These are phyloP conservation scores for Aradophagus sp. DNA, from an alignment of 1,140 invertebrate species.

Conservation along the genomic window DNA sequence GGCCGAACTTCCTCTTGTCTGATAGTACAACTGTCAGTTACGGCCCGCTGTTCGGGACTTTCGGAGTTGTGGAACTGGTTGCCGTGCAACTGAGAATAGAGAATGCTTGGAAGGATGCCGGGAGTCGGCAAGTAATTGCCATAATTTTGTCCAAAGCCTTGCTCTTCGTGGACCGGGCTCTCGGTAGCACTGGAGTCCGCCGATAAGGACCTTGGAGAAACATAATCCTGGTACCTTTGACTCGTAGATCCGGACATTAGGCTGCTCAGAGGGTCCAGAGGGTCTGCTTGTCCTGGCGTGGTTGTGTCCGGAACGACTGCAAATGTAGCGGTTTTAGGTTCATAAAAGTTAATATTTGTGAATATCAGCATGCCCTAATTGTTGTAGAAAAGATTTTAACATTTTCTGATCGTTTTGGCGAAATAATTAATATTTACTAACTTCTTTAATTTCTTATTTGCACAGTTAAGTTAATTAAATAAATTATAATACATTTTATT, in stretches of 20 bases:
- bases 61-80: constrained; percentile 84
- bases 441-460: too few relatives aligned
- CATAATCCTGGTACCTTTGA: constrained; percentile 73
- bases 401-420: too few relatives aligned
- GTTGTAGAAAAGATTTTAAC: too few relatives aligned
- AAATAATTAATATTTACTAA: too few relatives aligned
- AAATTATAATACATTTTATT: too few relatives aligned
- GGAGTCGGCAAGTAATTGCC: constrained; percentile 80
- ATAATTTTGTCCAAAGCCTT: constrained; percentile 78
- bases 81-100: constrained; percentile 89
- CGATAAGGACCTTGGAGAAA: constrained; percentile 81
- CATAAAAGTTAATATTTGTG: too few relatives aligned
- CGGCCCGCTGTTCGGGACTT: constrained; percentile 66
- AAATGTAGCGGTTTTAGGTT: too few relatives aligned
- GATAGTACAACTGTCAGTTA: constrained; percentile 70
- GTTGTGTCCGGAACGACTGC: constrained; percentile 80
- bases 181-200: constrained; percentile 88
- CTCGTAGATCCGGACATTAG: constrained; percentile 74
- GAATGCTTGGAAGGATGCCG: constrained; percentile 83
- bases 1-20: constrained; percentile 73
- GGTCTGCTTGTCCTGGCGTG: constrained; percentile 78
- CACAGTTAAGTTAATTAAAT: too few relatives aligned
- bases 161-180: constrained; percentile 86
- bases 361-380: too few relatives aligned
- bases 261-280: constrained; percentile 83